A percentile compares a stretch with the other conserved stretches of the same genome.
Evolutionary conservation across 1,140 invertebrate genomes (phyloP).

Genomic region (Drosophila kurseongensis): DNA sequence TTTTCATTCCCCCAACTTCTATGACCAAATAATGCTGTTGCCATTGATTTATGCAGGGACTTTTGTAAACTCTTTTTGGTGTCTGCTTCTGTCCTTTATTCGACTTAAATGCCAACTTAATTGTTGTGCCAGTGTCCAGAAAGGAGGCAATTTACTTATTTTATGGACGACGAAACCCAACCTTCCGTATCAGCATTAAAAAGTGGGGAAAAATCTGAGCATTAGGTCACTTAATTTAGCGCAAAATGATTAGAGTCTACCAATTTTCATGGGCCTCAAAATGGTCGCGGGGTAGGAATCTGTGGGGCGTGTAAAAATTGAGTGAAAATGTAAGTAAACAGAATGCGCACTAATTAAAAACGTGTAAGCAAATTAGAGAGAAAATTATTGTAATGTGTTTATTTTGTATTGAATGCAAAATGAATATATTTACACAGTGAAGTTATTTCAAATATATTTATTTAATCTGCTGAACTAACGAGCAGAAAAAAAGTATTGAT

Average conservation of each 20-base stretch:
- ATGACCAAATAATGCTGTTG: slow-evolving; percentile 76
- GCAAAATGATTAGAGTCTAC: slow-evolving; percentile 61
- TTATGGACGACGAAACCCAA: slow-evolving; percentile 39
- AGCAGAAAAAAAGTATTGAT: neutral
- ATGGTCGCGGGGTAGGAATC: neutral
- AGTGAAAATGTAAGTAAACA: slow-evolving; percentile 34
- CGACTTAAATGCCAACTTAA: slow-evolving; percentile 77
- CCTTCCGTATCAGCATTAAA: slow-evolving; percentile 37
- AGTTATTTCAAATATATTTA: neutral
- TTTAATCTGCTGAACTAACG: neutral
- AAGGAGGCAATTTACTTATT: slow-evolving; percentile 63
- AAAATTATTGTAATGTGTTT: neutral
- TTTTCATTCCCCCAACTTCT: slow-evolving; percentile 49
- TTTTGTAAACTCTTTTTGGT: slow-evolving; percentile 31
- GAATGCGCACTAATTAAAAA: slow-evolving; percentile 26
- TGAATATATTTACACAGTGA: neutral
- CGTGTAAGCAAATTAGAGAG: slow-evolving; percentile 22
- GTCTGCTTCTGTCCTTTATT: slow-evolving; percentile 44
- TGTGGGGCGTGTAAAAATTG: slow-evolving; percentile 26
- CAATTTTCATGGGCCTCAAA: neutral
- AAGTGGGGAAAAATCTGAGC: slow-evolving; percentile 28
- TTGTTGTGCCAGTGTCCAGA: slow-evolving; percentile 72
- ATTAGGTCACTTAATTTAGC: slow-evolving; percentile 74
- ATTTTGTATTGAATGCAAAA: neutral
- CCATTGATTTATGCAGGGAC: slow-evolving; percentile 75